Percentiles rank a stretch among this genome's conserved stretches.
Evolutionary conservation across 1,140 invertebrate genomes (phyloP).

Genomic region (Caerostris darwini): DNA sequence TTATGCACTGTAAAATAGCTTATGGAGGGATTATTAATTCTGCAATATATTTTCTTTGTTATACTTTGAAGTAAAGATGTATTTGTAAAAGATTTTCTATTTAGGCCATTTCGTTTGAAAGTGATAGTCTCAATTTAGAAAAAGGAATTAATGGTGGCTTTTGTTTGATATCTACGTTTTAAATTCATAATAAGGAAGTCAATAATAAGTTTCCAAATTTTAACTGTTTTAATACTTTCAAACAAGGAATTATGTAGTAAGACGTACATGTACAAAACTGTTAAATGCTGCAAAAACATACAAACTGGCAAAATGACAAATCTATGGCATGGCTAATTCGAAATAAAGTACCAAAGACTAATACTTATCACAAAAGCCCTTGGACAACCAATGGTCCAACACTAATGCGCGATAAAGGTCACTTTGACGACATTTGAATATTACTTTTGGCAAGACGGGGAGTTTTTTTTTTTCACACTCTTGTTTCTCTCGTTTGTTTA

Average conservation of each 20-base stretch:
- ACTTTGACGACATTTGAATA: conserved; percentile 38
- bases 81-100: no score
- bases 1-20: no score
- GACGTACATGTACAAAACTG: background rate
- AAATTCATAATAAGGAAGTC: no score
- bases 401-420: conserved; percentile 44
- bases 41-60: no score
- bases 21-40: no score
- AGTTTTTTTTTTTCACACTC: conserved; percentile 35
- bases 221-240: no score
- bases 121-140: no score
- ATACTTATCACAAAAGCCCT: conserved; percentile 57
- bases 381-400: background rate
- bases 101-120: no score
- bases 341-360: background rate
- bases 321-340: conserved; percentile 3
- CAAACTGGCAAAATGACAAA: background rate
- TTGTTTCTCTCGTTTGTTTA: conserved; percentile 12
- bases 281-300: background rate
- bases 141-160: no score
- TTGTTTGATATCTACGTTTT: no score
- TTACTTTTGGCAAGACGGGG: conserved; percentile 48
- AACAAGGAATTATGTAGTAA: background rate
- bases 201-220: no score
- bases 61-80: no score